phyloP scores from a whole-genome alignment of 2,888 invertebrate genomes.

The Protophormia terraenovae region DNA sequence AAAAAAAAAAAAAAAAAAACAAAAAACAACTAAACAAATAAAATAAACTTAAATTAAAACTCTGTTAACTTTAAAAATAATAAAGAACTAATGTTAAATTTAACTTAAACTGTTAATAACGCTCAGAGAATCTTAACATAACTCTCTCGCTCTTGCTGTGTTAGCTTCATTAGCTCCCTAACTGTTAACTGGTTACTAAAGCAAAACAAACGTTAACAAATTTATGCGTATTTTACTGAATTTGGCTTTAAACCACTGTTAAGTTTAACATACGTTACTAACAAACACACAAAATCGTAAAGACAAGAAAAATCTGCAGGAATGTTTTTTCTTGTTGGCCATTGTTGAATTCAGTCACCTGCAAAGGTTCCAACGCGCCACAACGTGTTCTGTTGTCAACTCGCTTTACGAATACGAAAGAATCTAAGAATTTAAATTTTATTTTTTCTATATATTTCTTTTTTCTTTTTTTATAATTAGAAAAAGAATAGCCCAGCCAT shows the following conservation, averaged over 20 bases:
- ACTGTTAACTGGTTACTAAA: constrained; percentile 28
- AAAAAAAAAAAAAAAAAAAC: no score
- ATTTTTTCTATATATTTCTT: background rate
- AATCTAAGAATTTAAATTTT: background rate
- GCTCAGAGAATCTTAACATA: background rate
- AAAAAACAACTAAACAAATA: background rate
- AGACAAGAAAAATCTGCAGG: constrained; percentile 41
- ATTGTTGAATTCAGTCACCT: constrained; percentile 70
- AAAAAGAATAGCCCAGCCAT: background rate
- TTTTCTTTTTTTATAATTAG: background rate
- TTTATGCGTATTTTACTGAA: background rate
- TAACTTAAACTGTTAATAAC: background rate
- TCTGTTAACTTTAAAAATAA: background rate
- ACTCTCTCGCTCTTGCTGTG: background rate
- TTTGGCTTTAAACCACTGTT: constrained; percentile 27
- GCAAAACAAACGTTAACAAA: background rate
- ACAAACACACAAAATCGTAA: background rate
- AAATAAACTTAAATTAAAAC: background rate
- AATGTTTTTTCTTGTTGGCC: constrained; percentile 60
- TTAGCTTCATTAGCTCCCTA: background rate
- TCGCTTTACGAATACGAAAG: constrained; percentile 36
- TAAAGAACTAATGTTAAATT: background rate
- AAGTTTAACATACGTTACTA: background rate
- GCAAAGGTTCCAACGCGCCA: constrained; percentile 69
- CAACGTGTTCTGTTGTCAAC: constrained; percentile 59